These are phyloP conservation scores for Ptychobarbus kaznakovi DNA, from an alignment of 2,797 vertebrate genomes.

Conservation along the genomic window DNA sequence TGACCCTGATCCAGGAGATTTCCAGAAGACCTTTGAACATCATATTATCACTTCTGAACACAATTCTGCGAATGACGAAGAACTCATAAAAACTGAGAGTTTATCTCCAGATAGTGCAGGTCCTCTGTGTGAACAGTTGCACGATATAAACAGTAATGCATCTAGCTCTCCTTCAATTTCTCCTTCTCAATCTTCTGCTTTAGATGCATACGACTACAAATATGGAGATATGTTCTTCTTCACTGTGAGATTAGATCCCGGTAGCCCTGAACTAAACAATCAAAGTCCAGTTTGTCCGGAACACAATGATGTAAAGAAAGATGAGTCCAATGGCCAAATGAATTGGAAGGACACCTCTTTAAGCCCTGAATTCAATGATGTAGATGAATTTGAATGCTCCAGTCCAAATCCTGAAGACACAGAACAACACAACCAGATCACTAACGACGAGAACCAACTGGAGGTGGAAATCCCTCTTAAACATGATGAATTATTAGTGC, in stretches of 20 bases:
- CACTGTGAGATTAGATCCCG: slow-evolving; percentile 59
- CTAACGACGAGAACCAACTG: neutral
- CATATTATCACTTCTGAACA: slow-evolving; percentile 12
- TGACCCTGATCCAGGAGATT: slow-evolving; percentile 33
- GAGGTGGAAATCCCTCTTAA: slow-evolving; percentile 5
- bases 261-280: slow-evolving; percentile 53
- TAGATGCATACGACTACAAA: slow-evolving; percentile 55
- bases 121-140: neutral
- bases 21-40: slow-evolving; percentile 25
- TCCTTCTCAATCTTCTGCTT: slow-evolving; percentile 22
- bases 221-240: slow-evolving; percentile 64
- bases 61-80: slow-evolving; percentile 21
- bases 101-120: slow-evolving; percentile 1
- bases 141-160: slow-evolving; percentile 27
- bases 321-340: slow-evolving; percentile 10
- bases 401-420: slow-evolving; percentile 43
- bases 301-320: slow-evolving; percentile 34
- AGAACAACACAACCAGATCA: slow-evolving; percentile 10
- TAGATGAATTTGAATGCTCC: slow-evolving; percentile 38
- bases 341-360: neutral
- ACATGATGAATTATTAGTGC: slow-evolving; percentile 4
- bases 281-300: slow-evolving; percentile 53
- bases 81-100: neutral
- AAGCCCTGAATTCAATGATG: slow-evolving; percentile 46
- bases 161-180: neutral